Conservation (phyloP, 2,113 vertebrate species). For the Zingel zingel region DNA sequence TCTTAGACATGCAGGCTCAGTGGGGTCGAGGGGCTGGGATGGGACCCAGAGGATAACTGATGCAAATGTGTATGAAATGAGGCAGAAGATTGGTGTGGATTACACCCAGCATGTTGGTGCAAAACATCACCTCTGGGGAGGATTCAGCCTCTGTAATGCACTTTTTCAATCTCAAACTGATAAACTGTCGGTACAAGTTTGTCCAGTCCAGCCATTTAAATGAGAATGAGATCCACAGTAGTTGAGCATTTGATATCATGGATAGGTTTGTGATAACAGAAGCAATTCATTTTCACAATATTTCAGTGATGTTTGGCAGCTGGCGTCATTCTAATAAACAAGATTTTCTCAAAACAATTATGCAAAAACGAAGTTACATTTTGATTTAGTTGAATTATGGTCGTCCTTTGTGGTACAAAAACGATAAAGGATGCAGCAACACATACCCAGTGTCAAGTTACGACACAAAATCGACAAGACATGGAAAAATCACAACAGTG, state of each 20-base stretch:
- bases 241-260: background rate
- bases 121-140: conserved; percentile 36
- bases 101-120: conserved; percentile 32
- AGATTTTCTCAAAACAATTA: background rate
- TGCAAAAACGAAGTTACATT: background rate
- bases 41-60: conserved; percentile 29
- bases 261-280: background rate
- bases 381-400: background rate
- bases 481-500: background rate
- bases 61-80: conserved; percentile 53
- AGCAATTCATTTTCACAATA: background rate
- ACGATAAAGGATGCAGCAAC: background rate
- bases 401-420: background rate
- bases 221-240: background rate
- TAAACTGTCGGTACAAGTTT: background rate
- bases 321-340: background rate
- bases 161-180: background rate
- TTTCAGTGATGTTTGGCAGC: background rate
- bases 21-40: background rate
- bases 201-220: background rate
- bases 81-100: conserved; percentile 36
- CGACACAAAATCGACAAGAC: background rate
- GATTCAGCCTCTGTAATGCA: background rate
- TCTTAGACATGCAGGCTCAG: conserved; percentile 10
- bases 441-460: background rate